Evolutionary conservation across 2,888 invertebrate genomes (phyloP).

Genomic region (Ormyrus pomaceus): DNA sequence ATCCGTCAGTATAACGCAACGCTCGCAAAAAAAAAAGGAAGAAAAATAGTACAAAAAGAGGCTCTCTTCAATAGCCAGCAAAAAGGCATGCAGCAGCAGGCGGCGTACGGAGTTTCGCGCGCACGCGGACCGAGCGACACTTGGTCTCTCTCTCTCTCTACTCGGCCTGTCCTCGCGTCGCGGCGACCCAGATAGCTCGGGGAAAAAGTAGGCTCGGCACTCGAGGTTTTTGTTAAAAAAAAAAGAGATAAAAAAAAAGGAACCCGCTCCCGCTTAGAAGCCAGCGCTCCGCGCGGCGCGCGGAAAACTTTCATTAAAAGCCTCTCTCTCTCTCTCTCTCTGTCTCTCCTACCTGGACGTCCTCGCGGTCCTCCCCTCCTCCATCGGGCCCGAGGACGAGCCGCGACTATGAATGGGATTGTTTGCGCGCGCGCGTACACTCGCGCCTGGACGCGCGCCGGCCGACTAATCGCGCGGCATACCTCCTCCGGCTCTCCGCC

Average conservation of each 20-base stretch:
- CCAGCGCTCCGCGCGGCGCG: slow-evolving; percentile 21
- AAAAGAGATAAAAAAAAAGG: slow-evolving; percentile 57
- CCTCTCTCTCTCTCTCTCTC: slow-evolving; percentile 45
- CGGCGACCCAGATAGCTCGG: no score
- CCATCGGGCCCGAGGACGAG: background rate
- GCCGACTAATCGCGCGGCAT: no score
- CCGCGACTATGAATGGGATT: slow-evolving; percentile 60
- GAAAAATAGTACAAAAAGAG: no score
- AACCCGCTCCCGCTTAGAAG: background rate
- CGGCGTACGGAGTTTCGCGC: no score
- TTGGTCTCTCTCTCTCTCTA: no score
- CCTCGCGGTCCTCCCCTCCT: slow-evolving; percentile 55
- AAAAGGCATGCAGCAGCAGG: no score
- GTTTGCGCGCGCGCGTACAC: slow-evolving; percentile 54
- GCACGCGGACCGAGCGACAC: no score
- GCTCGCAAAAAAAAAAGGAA: no score
- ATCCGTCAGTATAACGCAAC: no score
- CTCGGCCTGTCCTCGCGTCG: no score
- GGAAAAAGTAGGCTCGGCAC: slow-evolving; percentile 30
- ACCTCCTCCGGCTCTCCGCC: no score
- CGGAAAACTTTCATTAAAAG: slow-evolving; percentile 69
- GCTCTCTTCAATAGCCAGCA: no score
- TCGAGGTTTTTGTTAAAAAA: background rate
- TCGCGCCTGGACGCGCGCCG: background rate
- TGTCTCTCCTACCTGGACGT: slow-evolving; percentile 67